Conservation (phyloP, 2,797 vertebrate genomes). For the Pipistrellus pygmaeus region DNA sequence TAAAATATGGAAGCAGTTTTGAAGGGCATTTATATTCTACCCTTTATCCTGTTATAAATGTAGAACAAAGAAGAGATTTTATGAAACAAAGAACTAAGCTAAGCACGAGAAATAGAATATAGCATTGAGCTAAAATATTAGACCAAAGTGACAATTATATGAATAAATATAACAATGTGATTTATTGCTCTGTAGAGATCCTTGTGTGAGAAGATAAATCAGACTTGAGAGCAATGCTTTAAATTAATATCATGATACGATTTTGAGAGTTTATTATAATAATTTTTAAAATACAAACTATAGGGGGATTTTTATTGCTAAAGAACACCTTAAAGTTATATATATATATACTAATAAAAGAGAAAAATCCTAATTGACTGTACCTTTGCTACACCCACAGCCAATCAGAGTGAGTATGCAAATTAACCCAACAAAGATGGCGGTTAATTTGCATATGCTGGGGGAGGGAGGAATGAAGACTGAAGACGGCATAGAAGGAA, state of each 20-base stretch:
- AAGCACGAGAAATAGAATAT: neutral
- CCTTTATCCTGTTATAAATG: neutral
- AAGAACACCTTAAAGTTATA: constrained; percentile 6
- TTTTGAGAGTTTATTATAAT: neutral
- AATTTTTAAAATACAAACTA: constrained; percentile 8
- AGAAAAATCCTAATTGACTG: too few relatives aligned
- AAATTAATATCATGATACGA: constrained; percentile 53
- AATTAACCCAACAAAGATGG: too few relatives aligned
- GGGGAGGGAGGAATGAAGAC: too few relatives aligned
- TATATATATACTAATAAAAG: too few relatives aligned
- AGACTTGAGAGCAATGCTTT: constrained; percentile 12
- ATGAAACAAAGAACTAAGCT: constrained; percentile 9
- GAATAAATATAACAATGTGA: constrained; percentile 51
- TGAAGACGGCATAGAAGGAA: too few relatives aligned
- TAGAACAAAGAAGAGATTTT: constrained; percentile 5
- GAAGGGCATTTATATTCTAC: constrained; percentile 37
- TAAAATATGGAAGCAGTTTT: constrained; percentile 48
- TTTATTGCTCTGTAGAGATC: constrained; percentile 14
- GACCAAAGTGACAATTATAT: neutral
- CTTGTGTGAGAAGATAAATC: constrained; percentile 49
- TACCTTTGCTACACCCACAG: too few relatives aligned
- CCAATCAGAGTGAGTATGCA: too few relatives aligned
- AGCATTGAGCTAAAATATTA: constrained; percentile 37
- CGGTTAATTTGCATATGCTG: too few relatives aligned
- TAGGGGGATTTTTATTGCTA: constrained; percentile 1